These are phyloP conservation scores for Phoenicopterus ruber DNA, from an alignment of 2,113 vertebrate species.

Conservation along the genomic window DNA sequence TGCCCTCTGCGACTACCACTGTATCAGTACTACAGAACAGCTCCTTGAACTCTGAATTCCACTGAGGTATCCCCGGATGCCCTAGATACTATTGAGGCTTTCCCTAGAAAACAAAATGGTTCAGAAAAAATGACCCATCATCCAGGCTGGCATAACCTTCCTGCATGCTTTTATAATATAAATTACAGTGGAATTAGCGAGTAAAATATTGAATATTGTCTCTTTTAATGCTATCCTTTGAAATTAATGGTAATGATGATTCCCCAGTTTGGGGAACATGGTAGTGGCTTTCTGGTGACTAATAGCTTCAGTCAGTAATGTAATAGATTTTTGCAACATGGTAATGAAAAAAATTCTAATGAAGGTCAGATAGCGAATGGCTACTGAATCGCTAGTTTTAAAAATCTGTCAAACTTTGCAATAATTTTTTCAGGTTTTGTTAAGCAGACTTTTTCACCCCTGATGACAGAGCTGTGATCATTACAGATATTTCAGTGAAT, in stretches of 20 bases:
- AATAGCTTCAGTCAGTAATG: constrained; percentile 65
- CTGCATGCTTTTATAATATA: constrained; percentile 61
- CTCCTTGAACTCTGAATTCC: constrained; percentile 18
- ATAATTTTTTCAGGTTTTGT: constrained; percentile 14
- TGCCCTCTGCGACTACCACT: not conserved
- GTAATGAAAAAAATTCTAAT: constrained; percentile 66
- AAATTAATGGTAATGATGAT: constrained; percentile 70
- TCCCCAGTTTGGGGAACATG: constrained; percentile 52
- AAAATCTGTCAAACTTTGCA: constrained; percentile 26
- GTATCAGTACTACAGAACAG: not conserved
- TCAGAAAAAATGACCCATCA: not conserved
- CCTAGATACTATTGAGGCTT: not conserved
- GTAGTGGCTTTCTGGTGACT: constrained; percentile 54
- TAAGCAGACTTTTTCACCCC: constrained; percentile 6
- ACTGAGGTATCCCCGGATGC: not conserved
- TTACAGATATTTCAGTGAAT: constrained; percentile 10
- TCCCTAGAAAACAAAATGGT: not conserved
- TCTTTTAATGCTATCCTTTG: constrained; percentile 66
- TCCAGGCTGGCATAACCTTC: not conserved
- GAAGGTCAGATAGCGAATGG: constrained; percentile 53
- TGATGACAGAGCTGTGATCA: not conserved
- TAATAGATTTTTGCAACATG: constrained; percentile 65
- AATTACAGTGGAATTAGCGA: constrained; percentile 68
- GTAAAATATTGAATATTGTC: constrained; percentile 73
- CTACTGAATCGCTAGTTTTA: constrained; percentile 27